phyloP scores from a whole-genome alignment of 2,888 invertebrate species.

The Parapristionchus giblindavisi region DNA sequence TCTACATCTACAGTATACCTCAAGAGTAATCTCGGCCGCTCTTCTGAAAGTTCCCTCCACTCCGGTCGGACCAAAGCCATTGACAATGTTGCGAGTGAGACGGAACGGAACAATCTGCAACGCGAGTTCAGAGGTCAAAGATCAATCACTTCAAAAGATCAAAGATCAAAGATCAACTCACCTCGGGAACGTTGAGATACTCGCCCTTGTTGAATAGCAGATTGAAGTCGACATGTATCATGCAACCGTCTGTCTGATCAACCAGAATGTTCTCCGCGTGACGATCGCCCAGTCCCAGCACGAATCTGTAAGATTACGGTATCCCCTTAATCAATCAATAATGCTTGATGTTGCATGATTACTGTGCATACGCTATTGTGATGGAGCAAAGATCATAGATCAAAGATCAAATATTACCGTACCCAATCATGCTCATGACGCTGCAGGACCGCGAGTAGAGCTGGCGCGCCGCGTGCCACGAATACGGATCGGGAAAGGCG shows the following conservation, averaged over 20 bases:
- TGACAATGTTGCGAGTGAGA: constrained; percentile 93
- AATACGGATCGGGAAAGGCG: too few relatives aligned
- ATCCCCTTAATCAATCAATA: too few relatives aligned
- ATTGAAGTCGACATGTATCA: constrained; percentile 97
- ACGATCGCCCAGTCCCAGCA: constrained; percentile 53
- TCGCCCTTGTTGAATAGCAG: constrained; percentile 86
- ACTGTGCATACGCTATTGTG: too few relatives aligned
- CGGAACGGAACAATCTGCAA: constrained; percentile 78
- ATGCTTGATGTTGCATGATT: too few relatives aligned
- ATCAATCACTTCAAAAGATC: not conserved
- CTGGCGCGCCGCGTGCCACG: too few relatives aligned
- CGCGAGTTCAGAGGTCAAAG: not conserved
- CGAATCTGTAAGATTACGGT: too few relatives aligned
- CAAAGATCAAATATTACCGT: too few relatives aligned
- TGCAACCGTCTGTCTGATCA: constrained; percentile 89
- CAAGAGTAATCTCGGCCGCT: constrained; percentile 49
- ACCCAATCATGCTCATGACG: too few relatives aligned
- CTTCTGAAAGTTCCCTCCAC: constrained; percentile 79
- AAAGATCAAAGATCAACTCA: too few relatives aligned
- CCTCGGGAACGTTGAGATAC: constrained; percentile 58
- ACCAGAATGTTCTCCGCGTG: constrained; percentile 78
- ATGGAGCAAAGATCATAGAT: too few relatives aligned
- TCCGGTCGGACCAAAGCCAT: constrained; percentile 89
- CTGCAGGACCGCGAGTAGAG: too few relatives aligned
- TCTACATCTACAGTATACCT: too few relatives aligned